These are phyloP conservation scores for Icerya purchasi DNA, from an alignment of 2,888 invertebrate genomes.

Conservation along the genomic window DNA sequence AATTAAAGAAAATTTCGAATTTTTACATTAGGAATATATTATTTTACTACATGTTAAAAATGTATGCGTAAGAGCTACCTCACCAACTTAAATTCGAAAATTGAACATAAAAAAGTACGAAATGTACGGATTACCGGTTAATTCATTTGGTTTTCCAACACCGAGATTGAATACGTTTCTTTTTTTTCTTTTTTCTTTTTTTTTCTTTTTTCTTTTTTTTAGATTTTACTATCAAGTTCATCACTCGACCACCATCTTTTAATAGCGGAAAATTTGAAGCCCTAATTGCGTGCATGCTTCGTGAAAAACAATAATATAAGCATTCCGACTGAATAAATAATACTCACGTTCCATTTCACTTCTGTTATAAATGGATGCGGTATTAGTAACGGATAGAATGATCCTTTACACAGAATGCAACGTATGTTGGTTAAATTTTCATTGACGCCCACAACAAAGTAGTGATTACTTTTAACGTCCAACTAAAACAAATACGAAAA, in stretches of 20 bases:
- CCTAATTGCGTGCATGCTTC: constrained; percentile 22
- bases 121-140: too few species aligned
- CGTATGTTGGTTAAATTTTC: constrained; percentile 57
- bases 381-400: constrained; percentile 61
- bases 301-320: constrained; percentile 2
- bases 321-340: neutral
- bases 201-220: too few species aligned
- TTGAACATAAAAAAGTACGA: too few species aligned
- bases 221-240: too few species aligned
- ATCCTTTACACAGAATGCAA: constrained; percentile 72
- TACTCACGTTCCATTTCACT: constrained; percentile 38
- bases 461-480: constrained; percentile 31
- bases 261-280: neutral
- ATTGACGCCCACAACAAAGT: constrained; percentile 52
- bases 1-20: too few species aligned
- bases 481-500: neutral
- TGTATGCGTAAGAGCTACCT: too few species aligned
- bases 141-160: too few species aligned
- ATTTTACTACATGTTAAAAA: too few species aligned
- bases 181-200: too few species aligned
- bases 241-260: neutral
- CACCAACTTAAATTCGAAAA: too few species aligned
- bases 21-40: too few species aligned
- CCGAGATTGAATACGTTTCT: too few species aligned
- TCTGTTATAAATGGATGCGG: constrained; percentile 67